Evolutionary conservation across 2,113 vertebrate genomes (phyloP).

Genomic region (Geococcyx californianus): DNA sequence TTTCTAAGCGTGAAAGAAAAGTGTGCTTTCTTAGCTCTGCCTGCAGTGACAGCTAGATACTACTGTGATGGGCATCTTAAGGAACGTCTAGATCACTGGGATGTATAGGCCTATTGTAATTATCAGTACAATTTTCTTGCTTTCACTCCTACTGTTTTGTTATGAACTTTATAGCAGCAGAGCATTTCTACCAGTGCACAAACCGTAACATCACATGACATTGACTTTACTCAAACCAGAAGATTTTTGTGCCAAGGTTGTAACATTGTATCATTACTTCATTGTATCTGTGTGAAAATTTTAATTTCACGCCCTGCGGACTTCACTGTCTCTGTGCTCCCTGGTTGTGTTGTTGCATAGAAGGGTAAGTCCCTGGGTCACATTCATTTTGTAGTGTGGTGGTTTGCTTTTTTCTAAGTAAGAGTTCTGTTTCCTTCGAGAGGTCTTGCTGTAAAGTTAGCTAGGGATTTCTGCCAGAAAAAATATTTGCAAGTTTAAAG

Average conservation of each 20-base stretch:
- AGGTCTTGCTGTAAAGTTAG: constrained; percentile 32
- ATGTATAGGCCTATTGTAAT: neutral
- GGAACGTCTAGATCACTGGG: neutral
- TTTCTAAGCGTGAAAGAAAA: neutral
- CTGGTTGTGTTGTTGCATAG: constrained; percentile 53
- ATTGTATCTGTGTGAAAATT: constrained; percentile 70
- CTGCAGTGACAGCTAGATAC: neutral
- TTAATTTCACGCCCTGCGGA: constrained; percentile 73
- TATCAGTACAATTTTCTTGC: neutral
- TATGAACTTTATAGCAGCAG: constrained; percentile 39
- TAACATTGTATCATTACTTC: constrained; percentile 64
- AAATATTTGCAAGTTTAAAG: constrained; percentile 12
- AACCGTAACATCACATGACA: constrained; percentile 52
- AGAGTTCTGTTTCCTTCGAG: constrained; percentile 47
- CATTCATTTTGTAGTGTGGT: constrained; percentile 50
- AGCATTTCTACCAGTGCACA: constrained; percentile 47
- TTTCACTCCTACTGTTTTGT: constrained; percentile 21
- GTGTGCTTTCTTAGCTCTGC: neutral
- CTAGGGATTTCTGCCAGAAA: neutral
- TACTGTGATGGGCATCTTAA: neutral
- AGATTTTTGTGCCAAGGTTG: constrained; percentile 66
- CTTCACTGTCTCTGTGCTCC: constrained; percentile 63
- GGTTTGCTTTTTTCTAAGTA: neutral
- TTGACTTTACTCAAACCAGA: constrained; percentile 65
- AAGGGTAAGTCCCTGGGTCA: constrained; percentile 68